Conservation (phyloP, 1,140 invertebrate genomes). For the Drosophila nikananu region DNA sequence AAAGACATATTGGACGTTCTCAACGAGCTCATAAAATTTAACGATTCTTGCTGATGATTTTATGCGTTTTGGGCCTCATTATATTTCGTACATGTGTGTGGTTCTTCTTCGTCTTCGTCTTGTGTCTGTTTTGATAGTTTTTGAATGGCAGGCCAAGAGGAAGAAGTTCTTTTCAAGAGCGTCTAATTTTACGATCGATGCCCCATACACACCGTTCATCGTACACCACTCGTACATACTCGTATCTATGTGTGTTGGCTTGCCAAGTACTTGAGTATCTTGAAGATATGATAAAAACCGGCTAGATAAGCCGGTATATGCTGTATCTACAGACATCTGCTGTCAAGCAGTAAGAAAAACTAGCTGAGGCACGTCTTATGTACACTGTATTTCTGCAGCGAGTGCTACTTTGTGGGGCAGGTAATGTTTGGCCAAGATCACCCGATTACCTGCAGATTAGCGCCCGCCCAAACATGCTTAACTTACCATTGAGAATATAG, state of each 20-base stretch:
- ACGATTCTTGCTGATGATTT: slow-evolving; percentile 63
- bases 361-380: slow-evolving; percentile 43
- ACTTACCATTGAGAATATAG: slow-evolving; percentile 1
- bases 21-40: slow-evolving; percentile 58
- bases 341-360: slow-evolving; percentile 37
- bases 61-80: slow-evolving; percentile 61
- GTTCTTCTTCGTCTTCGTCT: slow-evolving; percentile 15
- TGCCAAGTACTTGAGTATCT: slow-evolving; percentile 40
- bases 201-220: slow-evolving; percentile 8
- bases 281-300: slow-evolving; percentile 56
- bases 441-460: background rate
- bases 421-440: slow-evolving; percentile 43
- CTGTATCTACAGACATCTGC: slow-evolving; percentile 25
- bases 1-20: slow-evolving; percentile 44
- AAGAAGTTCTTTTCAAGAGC: slow-evolving; percentile 55
- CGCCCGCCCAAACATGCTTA: slow-evolving; percentile 21
- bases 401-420: slow-evolving; percentile 32
- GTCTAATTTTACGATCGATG: slow-evolving; percentile 59
- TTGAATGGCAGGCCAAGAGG: slow-evolving; percentile 52
- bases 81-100: slow-evolving; percentile 34
- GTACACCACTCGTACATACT: background rate
- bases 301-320: slow-evolving; percentile 48
- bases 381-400: slow-evolving; percentile 28
- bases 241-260: slow-evolving; percentile 15
- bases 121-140: slow-evolving; percentile 54